phyloP scores from a whole-genome alignment of 2,113 vertebrate genomes.

The Oreochromis spilurus region DNA sequence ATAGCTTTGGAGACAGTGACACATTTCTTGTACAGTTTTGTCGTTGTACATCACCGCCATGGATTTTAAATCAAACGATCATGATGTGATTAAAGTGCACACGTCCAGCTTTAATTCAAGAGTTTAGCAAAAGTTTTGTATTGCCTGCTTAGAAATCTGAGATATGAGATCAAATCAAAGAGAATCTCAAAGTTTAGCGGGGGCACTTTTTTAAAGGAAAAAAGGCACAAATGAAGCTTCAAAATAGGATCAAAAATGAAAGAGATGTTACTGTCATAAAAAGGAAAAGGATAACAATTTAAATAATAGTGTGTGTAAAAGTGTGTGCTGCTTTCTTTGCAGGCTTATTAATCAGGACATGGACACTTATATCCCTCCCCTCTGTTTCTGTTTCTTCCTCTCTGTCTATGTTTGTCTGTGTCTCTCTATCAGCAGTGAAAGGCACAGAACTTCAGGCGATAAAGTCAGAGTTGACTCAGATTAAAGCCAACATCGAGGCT shows the following conservation, averaged over 20 bases:
- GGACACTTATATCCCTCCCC: background rate
- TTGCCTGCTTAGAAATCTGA: background rate
- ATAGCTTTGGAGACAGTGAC: background rate
- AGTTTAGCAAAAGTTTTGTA: background rate
- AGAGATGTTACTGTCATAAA: background rate
- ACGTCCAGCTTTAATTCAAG: background rate
- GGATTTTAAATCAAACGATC: background rate
- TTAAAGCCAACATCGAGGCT: conserved; percentile 91
- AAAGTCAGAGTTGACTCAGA: conserved; percentile 90
- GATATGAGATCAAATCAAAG: background rate
- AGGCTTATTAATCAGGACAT: background rate
- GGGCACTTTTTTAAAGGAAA: background rate
- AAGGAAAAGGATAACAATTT: background rate
- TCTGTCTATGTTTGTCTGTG: background rate
- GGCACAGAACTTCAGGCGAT: conserved; percentile 86
- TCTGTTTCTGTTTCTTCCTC: background rate
- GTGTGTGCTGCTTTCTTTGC: background rate
- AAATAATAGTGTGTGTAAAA: background rate
- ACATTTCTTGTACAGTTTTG: background rate
- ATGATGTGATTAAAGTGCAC: background rate
- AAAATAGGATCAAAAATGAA: background rate
- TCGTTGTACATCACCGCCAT: background rate
- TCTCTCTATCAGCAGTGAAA: conserved; percentile 71
- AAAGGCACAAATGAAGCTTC: background rate
- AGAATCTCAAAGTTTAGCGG: background rate